Evolutionary conservation across 2,797 vertebrate genomes (phyloP).

Genomic region (Acrossocheilus wenchowensis): DNA sequence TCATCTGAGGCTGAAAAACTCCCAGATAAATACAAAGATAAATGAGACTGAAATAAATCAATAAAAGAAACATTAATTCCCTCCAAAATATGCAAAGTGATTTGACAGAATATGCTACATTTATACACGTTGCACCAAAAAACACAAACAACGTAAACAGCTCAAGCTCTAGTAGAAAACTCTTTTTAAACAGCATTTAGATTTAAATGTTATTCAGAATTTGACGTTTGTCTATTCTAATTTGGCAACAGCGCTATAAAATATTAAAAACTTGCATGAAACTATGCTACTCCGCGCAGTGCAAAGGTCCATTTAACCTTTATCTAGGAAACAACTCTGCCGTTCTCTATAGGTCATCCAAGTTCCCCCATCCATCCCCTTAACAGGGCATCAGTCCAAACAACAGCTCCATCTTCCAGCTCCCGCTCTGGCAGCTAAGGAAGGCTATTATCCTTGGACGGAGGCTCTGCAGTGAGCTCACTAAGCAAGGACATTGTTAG

Average conservation of each 20-base stretch:
- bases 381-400: slow-evolving; percentile 73
- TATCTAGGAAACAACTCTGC: slow-evolving; percentile 42
- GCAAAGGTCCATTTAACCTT: slow-evolving; percentile 56
- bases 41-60: slow-evolving; percentile 29
- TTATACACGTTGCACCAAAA: neutral
- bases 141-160: neutral
- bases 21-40: slow-evolving; percentile 1
- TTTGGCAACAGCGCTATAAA: slow-evolving; percentile 1
- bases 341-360: slow-evolving; percentile 43
- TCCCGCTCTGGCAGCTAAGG: slow-evolving; percentile 73
- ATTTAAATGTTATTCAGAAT: neutral
- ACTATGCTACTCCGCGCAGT: neutral
- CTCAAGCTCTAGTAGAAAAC: neutral
- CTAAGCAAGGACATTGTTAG: slow-evolving; percentile 81
- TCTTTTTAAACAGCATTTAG: neutral
- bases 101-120: slow-evolving; percentile 1
- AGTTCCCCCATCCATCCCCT: slow-evolving; percentile 61
- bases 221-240: neutral
- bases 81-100: slow-evolving; percentile 3
- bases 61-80: slow-evolving; percentile 36
- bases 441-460: slow-evolving; percentile 77
- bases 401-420: slow-evolving; percentile 76
- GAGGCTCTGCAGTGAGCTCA: slow-evolving; percentile 75
- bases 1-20: slow-evolving; percentile 3
- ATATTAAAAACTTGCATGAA: slow-evolving; percentile 2